Conservation (phyloP, 1,140 invertebrate genomes). For the Lasioglossum albipes region DNA sequence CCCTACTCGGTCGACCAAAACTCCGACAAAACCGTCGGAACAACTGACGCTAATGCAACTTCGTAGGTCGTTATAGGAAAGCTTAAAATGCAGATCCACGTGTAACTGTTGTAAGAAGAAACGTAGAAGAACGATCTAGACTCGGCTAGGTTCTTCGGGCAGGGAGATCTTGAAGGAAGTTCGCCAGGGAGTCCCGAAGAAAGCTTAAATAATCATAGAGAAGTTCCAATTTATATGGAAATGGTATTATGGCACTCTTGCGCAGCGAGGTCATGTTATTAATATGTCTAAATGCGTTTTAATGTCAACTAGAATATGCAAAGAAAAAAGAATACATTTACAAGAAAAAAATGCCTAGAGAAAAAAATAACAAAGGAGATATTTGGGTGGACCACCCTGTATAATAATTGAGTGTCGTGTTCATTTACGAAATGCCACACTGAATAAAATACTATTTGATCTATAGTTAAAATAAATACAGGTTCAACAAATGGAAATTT, state of each 20-base stretch:
- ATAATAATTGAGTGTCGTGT: no score
- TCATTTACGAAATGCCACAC: no score
- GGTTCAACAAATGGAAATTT: no score
- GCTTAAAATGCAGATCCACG: slow-evolving; percentile 38
- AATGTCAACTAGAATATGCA: no score
- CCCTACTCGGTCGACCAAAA: slow-evolving; percentile 18
- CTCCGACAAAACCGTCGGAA: slow-evolving; percentile 30
- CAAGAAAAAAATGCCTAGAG: no score
- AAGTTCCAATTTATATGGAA: background rate
- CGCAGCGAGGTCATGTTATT: no score
- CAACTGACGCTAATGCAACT: slow-evolving; percentile 51
- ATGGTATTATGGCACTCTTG: background rate
- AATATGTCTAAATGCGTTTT: no score
- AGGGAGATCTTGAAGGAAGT: background rate
- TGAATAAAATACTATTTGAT: no score
- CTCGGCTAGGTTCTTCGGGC: background rate
- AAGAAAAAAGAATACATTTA: no score
- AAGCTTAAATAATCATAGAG: background rate
- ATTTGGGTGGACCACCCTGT: no score
- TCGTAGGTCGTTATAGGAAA: slow-evolving; percentile 47
- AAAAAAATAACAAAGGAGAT: no score
- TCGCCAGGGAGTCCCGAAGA: background rate
- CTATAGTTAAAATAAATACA: no score
- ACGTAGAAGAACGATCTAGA: background rate
- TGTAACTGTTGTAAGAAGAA: slow-evolving; percentile 9